Evolutionary conservation across 2,113 vertebrate genomes (phyloP).

Genomic region (Arothron firmamentum): DNA sequence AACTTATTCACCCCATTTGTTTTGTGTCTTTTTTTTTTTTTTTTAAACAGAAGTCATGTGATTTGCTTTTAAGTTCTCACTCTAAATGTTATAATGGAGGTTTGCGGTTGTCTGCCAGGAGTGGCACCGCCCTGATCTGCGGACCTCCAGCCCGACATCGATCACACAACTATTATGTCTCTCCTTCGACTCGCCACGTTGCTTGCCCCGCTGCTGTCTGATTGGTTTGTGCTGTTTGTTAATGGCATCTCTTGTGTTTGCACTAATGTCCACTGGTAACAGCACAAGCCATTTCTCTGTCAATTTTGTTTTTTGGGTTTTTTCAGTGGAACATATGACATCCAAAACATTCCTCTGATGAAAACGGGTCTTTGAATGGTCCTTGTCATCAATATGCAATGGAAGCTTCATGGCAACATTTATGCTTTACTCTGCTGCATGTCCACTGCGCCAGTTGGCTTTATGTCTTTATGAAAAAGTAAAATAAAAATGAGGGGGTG

Average conservation of each 20-base stretch:
- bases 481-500: background rate
- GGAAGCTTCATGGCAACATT: background rate
- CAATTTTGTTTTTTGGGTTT: background rate
- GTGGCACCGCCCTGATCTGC: slow-evolving; percentile 8
- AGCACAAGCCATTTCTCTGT: background rate
- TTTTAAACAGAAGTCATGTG: slow-evolving; percentile 49
- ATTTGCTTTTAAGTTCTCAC: slow-evolving; percentile 51
- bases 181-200: background rate
- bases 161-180: slow-evolving; percentile 1
- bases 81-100: slow-evolving; percentile 47
- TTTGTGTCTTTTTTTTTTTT: slow-evolving; percentile 51
- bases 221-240: slow-evolving; percentile 19
- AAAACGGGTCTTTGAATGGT: background rate
- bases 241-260: slow-evolving; percentile 22
- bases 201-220: background rate
- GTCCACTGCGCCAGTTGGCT: background rate
- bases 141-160: slow-evolving; percentile 13
- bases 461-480: background rate
- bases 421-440: background rate
- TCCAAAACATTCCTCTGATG: slow-evolving; percentile 17
- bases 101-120: slow-evolving; percentile 18
- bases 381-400: background rate
- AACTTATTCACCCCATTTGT: slow-evolving; percentile 73
- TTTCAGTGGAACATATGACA: slow-evolving; percentile 7
- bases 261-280: slow-evolving; percentile 6